Evolutionary conservation across 2,888 invertebrate genomes (phyloP).

Genomic region (Punctoribates punctum): DNA sequence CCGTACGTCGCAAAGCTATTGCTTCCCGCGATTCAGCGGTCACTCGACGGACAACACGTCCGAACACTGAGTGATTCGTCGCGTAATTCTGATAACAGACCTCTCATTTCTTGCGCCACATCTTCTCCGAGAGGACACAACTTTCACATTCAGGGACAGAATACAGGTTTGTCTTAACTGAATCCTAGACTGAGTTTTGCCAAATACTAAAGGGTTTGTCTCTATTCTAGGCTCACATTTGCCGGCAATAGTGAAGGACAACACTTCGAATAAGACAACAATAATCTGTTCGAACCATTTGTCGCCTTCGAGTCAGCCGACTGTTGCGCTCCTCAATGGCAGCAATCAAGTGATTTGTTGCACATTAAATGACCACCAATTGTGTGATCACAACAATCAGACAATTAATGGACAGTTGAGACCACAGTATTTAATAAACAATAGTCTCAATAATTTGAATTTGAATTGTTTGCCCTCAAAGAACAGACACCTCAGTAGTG

Average conservation of each 20-base stretch:
- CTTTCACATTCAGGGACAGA: constrained; percentile 34
- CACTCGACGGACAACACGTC: constrained; percentile 38
- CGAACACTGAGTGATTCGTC: constrained; percentile 35
- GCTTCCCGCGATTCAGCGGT: constrained; percentile 40
- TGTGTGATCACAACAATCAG: constrained; percentile 40
- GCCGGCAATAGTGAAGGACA: constrained; percentile 42
- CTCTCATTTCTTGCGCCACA: constrained; percentile 19
- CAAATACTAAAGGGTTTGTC: no score
- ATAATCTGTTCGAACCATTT: constrained; percentile 34
- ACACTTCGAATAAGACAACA: constrained; percentile 40
- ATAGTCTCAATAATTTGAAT: constrained; percentile 32
- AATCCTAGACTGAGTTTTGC: background rate
- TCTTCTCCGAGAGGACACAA: constrained; percentile 14
- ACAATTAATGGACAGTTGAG: constrained; percentile 8
- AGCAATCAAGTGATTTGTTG: constrained; percentile 40
- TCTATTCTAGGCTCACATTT: constrained; percentile 30
- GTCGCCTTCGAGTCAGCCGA: constrained; percentile 28
- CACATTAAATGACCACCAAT: constrained; percentile 40
- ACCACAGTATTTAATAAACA: constrained; percentile 26
- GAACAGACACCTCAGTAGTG: constrained; percentile 33
- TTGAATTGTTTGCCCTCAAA: constrained; percentile 20
- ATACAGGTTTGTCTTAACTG: constrained; percentile 1
- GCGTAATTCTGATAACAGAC: constrained; percentile 27
- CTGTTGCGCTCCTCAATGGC: constrained; percentile 38
- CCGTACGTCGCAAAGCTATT: constrained; percentile 44